phyloP scores from a whole-genome alignment of 1,140 invertebrate genomes.

The Alviniconcha marisindica region DNA sequence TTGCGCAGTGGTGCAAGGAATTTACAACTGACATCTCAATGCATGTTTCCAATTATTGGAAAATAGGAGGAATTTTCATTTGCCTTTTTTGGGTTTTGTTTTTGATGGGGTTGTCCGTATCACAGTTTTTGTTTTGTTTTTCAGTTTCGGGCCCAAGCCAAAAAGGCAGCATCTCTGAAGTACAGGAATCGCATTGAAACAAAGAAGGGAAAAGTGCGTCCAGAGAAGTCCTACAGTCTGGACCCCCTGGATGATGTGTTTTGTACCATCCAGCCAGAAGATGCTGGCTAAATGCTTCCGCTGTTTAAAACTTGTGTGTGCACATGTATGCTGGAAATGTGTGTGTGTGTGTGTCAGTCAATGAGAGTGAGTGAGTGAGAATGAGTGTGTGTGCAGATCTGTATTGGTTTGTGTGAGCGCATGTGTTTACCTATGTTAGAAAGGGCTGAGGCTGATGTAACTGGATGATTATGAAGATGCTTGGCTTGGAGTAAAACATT shows the following conservation, averaged over 20 bases:
- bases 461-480: no score
- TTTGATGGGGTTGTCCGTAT: conserved; percentile 20
- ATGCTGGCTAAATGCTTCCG: no score
- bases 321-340: neutral
- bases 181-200: conserved; percentile 87
- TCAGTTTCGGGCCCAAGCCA: conserved; percentile 83
- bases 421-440: no score
- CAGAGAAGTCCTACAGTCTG: conserved; percentile 79
- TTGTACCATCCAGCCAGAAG: conserved; percentile 1
- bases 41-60: neutral
- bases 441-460: no score
- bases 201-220: conserved; percentile 85
- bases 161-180: conserved; percentile 84
- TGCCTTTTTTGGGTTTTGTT: no score
- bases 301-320: neutral
- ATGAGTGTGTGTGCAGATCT: neutral
- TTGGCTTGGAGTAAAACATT: no score
- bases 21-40: no score
- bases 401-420: no score
- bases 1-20: no score
- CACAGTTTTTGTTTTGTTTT: no score
- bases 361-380: neutral
- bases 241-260: conserved; percentile 83
- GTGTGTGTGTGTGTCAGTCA: conserved; percentile 7
- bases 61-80: no score